These are phyloP conservation scores for Xiphophorus birchmanni DNA, from an alignment of 2,797 vertebrate genomes.

Conservation along the genomic window DNA sequence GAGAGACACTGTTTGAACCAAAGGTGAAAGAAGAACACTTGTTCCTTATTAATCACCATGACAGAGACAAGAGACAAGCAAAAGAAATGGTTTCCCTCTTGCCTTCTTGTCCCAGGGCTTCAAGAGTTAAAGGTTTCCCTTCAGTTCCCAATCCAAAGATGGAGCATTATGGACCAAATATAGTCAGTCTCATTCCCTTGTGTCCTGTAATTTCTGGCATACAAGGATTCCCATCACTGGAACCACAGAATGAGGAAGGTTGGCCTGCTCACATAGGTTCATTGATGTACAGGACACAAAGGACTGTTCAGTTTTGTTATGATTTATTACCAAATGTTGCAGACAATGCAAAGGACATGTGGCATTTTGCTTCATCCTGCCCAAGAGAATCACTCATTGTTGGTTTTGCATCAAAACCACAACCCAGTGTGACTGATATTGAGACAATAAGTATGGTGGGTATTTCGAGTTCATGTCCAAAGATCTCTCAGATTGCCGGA, in stretches of 20 bases:
- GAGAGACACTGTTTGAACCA: slow-evolving; percentile 35
- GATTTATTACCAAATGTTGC: slow-evolving; percentile 11
- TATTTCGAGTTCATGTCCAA: slow-evolving; percentile 40
- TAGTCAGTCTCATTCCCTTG: slow-evolving; percentile 47
- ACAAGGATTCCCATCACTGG: slow-evolving; percentile 62
- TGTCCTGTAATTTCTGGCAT: slow-evolving; percentile 58
- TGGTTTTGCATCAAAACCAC: too few species aligned
- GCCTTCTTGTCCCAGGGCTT: slow-evolving; percentile 62
- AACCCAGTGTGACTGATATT: neutral
- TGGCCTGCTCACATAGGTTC: slow-evolving; percentile 35
- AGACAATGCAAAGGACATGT: slow-evolving; percentile 40
- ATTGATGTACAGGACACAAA: slow-evolving; percentile 32
- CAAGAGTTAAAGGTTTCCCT: slow-evolving; percentile 63
- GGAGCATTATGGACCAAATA: slow-evolving; percentile 32
- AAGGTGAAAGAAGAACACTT: slow-evolving; percentile 22
- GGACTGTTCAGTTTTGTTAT: slow-evolving; percentile 20
- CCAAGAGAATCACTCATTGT: too few species aligned
- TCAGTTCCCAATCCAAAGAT: slow-evolving; percentile 48
- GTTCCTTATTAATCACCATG: slow-evolving; percentile 11
- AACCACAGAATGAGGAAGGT: slow-evolving; percentile 9
- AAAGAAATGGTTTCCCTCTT: slow-evolving; percentile 55
- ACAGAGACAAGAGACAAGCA: slow-evolving; percentile 26
- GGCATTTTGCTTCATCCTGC: slow-evolving; percentile 40
- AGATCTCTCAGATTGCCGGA: slow-evolving; percentile 55
- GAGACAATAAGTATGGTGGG: slow-evolving; percentile 40